Base-by-base conservation (phyloP, 53 echinoderm and acorn worm genomes). In the Paracentrotus lividus region DNA sequence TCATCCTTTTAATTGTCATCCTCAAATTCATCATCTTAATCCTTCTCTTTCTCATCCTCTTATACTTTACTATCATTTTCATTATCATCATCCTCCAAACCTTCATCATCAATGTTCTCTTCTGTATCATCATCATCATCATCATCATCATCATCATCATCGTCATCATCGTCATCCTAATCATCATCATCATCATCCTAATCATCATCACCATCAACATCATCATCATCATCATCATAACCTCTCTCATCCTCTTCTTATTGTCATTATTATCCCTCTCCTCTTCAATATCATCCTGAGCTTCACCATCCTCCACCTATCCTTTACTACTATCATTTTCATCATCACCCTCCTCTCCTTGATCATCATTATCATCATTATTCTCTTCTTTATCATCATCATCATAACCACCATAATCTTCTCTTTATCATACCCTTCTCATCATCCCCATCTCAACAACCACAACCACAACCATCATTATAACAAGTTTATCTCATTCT, bases 131-230 rank as follows among this genome's bases (percentile, higher is more conserved):
- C 87, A 87, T 87, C 58, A 56, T 15, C 33, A 56, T 34, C 33
- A 90, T 45, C 27, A 69, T 10, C 69, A 49, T 29, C 33, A 72
- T n/a, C 90, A 69, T 8, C 31, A 72, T 47, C 49, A 90, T 1
- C 32, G 69, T 47, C 66, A 43, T 72, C 45, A 68, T 44, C 47
- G 69, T 45, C 12, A 90, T 23, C 68, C n/a, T 16, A 18, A 72
- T 88, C 53, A 49, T 49, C 86, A 86, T 86, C 86, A 49, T 49
- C 86, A 86, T 49, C 58, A 88, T 56, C 88, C 55, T 56, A 56
- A 88, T 56, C 88, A 36, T 56, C 88, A 56, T 56, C 88, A 0
- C 32, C 88, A 88, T 56, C 88, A 54, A 31, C 88, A 54, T 56
- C 88, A 88, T 20, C 88, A n/a, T n/a, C n/a, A n/a, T n/a, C n/a